phyloP scores from a whole-genome alignment of 2,797 vertebrate genomes.

The Momotus momota region DNA sequence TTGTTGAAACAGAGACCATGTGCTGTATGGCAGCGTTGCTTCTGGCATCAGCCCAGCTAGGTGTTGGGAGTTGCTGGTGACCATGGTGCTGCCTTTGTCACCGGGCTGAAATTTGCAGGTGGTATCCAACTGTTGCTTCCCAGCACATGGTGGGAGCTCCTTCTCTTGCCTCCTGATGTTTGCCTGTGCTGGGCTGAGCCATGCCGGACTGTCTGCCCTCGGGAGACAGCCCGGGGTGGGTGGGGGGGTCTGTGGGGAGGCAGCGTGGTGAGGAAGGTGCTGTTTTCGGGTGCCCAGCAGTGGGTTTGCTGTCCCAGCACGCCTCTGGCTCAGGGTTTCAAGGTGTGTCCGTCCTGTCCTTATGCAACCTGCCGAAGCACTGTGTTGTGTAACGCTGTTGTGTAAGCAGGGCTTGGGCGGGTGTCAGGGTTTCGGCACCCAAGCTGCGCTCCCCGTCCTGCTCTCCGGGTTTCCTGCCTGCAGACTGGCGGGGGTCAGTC shows the following conservation, averaged over 20 bases:
- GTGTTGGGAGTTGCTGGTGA: not conserved
- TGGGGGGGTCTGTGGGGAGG: not conserved
- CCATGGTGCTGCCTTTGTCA: not conserved
- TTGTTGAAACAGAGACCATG: not conserved
- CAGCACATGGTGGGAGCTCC: rapidly evolving
- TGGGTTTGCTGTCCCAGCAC: not conserved
- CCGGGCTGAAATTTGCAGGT: not conserved
- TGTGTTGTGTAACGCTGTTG: conserved; percentile 3
- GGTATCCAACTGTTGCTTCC: not conserved
- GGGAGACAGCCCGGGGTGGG: not conserved
- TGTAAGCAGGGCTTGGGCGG: conserved; percentile 35
- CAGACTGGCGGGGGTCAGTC: not conserved
- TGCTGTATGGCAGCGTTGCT: not conserved
- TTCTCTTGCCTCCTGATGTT: not conserved
- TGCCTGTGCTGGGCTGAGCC: not conserved
- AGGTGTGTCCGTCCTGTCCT: not conserved
- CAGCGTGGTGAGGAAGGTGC: rapidly evolving
- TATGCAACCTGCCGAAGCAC: not conserved
- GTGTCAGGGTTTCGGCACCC: not conserved
- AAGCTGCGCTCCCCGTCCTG: rapidly evolving
- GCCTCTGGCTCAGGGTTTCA: not conserved
- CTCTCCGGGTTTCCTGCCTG: not conserved
- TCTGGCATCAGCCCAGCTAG: not conserved
- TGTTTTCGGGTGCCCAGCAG: not conserved
- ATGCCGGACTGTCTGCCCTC: not conserved